Evolutionary conservation across 2,888 invertebrate species (phyloP).

Genomic region (Cosmia pyralina): DNA sequence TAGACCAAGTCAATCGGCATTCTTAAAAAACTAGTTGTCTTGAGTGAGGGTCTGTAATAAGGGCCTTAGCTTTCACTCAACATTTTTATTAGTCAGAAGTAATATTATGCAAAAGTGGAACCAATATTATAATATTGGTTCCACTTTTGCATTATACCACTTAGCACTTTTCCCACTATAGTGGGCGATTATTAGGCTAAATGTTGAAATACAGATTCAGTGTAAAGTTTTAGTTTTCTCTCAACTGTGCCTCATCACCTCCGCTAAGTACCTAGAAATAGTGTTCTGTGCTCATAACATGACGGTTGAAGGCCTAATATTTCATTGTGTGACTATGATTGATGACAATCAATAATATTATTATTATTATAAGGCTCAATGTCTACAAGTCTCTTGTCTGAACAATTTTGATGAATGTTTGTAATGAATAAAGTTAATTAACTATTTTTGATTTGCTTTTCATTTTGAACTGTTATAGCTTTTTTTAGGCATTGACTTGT

Average conservation of each 20-base stretch:
- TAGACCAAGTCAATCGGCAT: too few species aligned
- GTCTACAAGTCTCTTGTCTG: slow-evolving; percentile 28
- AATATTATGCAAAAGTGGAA: background rate
- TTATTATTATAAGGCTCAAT: slow-evolving; percentile 5
- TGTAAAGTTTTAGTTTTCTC: background rate
- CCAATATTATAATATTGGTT: too few species aligned
- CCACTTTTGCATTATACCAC: too few species aligned
- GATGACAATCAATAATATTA: slow-evolving; percentile 26
- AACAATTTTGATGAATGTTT: slow-evolving; percentile 33
- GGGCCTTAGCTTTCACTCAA: background rate
- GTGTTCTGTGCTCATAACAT: too few species aligned
- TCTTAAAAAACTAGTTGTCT: too few species aligned
- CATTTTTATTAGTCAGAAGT: background rate
- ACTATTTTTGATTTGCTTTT: slow-evolving; percentile 19
- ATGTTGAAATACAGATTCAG: too few species aligned
- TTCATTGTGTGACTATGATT: background rate
- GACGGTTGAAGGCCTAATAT: too few species aligned
- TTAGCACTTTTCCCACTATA: too few species aligned
- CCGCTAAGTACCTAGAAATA: too few species aligned
- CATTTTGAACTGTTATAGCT: background rate
- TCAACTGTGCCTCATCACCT: too few species aligned
- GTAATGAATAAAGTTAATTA: slow-evolving; percentile 43
- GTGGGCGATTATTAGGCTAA: too few species aligned
- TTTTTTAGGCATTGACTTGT: background rate
- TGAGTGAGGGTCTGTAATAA: too few species aligned